Percentiles rank a stretch among this genome's conserved stretches.
phyloP scores from a whole-genome alignment of 2,888 invertebrate species.

The Leptinotarsa juncta region DNA sequence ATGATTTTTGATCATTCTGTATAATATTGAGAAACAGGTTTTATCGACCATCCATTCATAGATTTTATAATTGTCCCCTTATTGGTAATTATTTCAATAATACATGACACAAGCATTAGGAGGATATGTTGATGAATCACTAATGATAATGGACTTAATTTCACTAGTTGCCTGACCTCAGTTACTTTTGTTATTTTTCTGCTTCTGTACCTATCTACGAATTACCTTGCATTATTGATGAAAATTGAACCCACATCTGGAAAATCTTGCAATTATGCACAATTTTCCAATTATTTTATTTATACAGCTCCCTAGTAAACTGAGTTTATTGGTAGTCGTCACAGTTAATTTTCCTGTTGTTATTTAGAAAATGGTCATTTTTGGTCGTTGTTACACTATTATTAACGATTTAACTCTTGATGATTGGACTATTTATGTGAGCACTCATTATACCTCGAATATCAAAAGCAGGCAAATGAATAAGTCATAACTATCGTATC shows the following conservation, averaged over 20 bases:
- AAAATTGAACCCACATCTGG: constrained; percentile 37
- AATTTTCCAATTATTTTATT: constrained; percentile 47
- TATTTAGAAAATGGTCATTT: constrained; percentile 16
- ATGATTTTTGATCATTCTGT: too few species aligned
- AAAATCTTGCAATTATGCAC: constrained; percentile 46
- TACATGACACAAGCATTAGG: constrained; percentile 29
- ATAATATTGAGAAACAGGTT: too few species aligned
- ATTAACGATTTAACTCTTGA: constrained; percentile 49
- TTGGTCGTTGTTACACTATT: constrained; percentile 46
- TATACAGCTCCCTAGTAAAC: constrained; percentile 35
- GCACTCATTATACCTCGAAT: constrained; percentile 41
- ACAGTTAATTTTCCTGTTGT: constrained; percentile 21
- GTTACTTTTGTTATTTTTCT: constrained; percentile 41
- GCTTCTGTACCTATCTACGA: constrained; percentile 34
- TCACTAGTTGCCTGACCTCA: constrained; percentile 37
- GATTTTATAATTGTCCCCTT: neutral
- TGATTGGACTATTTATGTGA: constrained; percentile 33
- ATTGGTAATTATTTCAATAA: constrained; percentile 29
- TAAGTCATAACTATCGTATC: too few species aligned
- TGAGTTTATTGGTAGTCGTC: constrained; percentile 18
- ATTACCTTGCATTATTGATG: constrained; percentile 41
- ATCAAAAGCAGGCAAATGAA: constrained; percentile 18
- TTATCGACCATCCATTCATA: too few species aligned
- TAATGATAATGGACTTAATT: constrained; percentile 40
- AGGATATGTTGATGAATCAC: constrained; percentile 37